Percentiles rank a stretch among this genome's conserved stretches.
These are phyloP conservation scores for Calephelis virginiensis DNA, from an alignment of 1,140 invertebrate species.

Conservation along the genomic window DNA sequence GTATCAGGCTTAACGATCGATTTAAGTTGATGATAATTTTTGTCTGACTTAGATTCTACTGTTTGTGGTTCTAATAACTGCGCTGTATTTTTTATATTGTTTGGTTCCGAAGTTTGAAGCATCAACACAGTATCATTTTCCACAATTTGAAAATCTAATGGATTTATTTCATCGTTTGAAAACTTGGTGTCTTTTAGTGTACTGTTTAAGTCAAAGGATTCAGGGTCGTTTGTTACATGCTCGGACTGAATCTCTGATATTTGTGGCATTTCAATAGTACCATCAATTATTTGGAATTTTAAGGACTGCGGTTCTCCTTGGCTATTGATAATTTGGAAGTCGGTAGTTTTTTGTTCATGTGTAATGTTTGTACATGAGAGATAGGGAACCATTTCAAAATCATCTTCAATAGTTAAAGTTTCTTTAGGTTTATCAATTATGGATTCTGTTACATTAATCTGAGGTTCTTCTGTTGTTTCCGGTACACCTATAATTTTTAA, in stretches of 20 bases:
- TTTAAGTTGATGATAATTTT: background rate
- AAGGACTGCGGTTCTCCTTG: background rate
- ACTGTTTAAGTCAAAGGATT: background rate
- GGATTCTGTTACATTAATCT: background rate
- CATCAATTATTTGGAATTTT: background rate
- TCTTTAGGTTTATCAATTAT: background rate
- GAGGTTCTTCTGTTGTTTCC: background rate
- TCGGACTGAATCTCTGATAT: no score
- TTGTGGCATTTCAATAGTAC: background rate
- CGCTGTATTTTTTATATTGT: background rate
- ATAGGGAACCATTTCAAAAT: slow-evolving; percentile 34
- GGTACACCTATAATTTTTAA: background rate
- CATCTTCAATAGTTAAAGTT: slow-evolving; percentile 25
- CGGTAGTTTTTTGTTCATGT: background rate
- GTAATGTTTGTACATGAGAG: background rate
- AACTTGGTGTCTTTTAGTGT: background rate
- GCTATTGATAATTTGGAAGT: background rate
- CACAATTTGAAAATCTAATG: background rate
- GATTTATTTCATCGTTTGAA: background rate
- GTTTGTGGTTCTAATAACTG: background rate
- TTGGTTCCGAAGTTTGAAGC: slow-evolving; percentile 7
- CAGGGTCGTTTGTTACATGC: background rate
- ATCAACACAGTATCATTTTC: background rate
- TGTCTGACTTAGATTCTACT: background rate
- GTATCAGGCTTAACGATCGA: slow-evolving; percentile 22